phyloP scores from a whole-genome alignment of 1,140 invertebrate genomes.

The Diorhabda carinulata region DNA sequence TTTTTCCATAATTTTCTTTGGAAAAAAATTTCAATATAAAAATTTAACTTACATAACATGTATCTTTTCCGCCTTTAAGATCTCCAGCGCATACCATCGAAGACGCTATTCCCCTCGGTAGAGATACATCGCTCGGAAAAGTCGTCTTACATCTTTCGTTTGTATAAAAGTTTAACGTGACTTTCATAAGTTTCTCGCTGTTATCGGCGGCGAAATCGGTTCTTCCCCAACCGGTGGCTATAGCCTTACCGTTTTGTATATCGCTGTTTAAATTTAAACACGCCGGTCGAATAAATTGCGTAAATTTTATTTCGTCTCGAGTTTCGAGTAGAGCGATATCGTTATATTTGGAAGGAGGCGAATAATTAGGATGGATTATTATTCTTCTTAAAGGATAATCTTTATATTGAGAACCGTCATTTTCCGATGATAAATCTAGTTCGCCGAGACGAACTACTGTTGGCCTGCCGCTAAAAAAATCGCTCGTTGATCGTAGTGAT shows the following conservation, averaged over 20 bases:
- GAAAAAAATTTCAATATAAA: background rate
- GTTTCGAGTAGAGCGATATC: conserved; percentile 57
- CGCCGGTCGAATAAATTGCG: conserved; percentile 52
- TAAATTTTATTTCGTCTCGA: conserved; percentile 47
- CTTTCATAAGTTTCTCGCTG: conserved; percentile 64
- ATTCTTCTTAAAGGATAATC: conserved; percentile 48
- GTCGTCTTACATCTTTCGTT: conserved; percentile 54
- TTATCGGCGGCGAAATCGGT: conserved; percentile 45
- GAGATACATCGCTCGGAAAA: conserved; percentile 46
- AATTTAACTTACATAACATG: conserved; percentile 60
- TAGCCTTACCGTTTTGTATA: conserved; percentile 23
- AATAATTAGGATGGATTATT: conserved; percentile 53
- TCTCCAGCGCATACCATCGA: conserved; percentile 71
- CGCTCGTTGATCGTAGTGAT: background rate
- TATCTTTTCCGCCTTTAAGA: conserved; percentile 66
- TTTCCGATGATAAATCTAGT: conserved; percentile 47
- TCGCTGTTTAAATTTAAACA: conserved; percentile 45
- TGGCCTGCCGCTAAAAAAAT: conserved; percentile 33
- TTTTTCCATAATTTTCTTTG: no score
- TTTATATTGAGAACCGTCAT: conserved; percentile 48
- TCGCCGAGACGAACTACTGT: conserved; percentile 51
- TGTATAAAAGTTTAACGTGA: conserved; percentile 57
- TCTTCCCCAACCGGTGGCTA: conserved; percentile 44
- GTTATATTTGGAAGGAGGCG: conserved; percentile 49
- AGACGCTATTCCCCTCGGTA: conserved; percentile 53